phyloP scores from a whole-genome alignment of 2,113 vertebrate species.

The Cyanoramphus novaezelandiae region DNA sequence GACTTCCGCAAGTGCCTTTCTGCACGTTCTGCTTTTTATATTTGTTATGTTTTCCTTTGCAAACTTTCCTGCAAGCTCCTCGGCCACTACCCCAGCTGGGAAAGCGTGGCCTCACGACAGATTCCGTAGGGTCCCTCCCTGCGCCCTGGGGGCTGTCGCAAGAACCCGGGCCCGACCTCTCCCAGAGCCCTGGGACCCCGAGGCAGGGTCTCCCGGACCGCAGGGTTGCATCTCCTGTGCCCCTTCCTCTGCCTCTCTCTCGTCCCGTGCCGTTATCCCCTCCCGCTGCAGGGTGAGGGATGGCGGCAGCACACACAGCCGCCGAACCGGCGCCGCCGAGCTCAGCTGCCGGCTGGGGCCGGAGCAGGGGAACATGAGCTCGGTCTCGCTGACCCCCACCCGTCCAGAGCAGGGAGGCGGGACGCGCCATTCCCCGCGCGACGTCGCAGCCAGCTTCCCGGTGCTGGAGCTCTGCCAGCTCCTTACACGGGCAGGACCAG shows the following conservation, averaged over 20 bases:
- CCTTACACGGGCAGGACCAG: accelerated
- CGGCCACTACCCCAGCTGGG: not conserved
- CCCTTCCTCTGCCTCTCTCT: not conserved
- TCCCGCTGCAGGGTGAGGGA: not conserved
- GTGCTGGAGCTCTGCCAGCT: too few species aligned
- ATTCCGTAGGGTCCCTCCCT: accelerated
- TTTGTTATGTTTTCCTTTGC: not conserved
- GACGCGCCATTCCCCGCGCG: accelerated
- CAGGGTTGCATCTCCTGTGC: not conserved
- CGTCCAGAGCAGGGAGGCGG: not conserved
- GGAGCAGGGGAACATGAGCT: accelerated
- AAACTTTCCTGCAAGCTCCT: not conserved
- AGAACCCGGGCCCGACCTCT: accelerated
- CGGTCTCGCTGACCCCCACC: accelerated
- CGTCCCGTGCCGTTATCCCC: not conserved
- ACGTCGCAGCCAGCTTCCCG: accelerated
- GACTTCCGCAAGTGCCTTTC: not conserved
- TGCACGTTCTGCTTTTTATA: not conserved
- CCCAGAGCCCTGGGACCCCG: not conserved
- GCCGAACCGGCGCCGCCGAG: accelerated
- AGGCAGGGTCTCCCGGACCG: not conserved
- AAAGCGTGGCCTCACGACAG: too few species aligned
- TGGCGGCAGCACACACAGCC: accelerated
- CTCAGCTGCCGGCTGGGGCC: too few species aligned
- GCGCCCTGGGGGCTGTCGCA: not conserved